Base-by-base conservation (phyloP, 2,113 vertebrate species). In the Hepsetus odoe region DNA sequence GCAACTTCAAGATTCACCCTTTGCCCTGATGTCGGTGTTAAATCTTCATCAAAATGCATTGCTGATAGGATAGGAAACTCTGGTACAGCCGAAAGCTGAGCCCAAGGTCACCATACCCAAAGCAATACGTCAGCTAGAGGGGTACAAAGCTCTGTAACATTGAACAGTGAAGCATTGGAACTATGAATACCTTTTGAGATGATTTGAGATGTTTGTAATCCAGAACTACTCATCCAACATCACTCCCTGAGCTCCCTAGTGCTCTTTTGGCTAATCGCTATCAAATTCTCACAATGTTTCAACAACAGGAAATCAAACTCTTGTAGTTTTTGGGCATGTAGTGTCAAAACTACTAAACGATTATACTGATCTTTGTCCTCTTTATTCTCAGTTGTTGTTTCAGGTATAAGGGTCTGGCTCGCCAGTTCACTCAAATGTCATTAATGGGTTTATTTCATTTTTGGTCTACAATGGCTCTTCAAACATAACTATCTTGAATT, bases 401-500 rank as follows among this genome's bases (percentile, higher is more conserved):
- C 56, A 30, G 56, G 59, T 1, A 7, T 33, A 1, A 62, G 11
- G 11, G 7, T 20, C 13, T 28, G 22, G 1, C 14, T 16, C 13
- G 0, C 28, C 10, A 28, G 59, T 20, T 3, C 12, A 30, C 16
- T 14, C 44, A 3, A 40, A 14, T 53, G 58, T 64, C 26, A 35
- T 38, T n/a, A 55, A 49, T 59, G 9, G 67, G 46, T 28, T 53
- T 16, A 38, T 70, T 49, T 71, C 20, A 49, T 38, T 58, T 70
- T 20, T 26, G 28, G n/a, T 64, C 35, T 16, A 33, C n/a, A 72
- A 42, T 5, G 46, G 22, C 24, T 55, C 14, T 38, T 8, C 40
- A 72, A 72, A 71, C 22, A 65, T 28, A 79, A 72, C 58, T 22
- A 33, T 30, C 42, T 44, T 24, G 55, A 18, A 26, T 38, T 26